Evolutionary conservation across 2,888 invertebrate genomes (phyloP), one percentile per base, ranked within the genome.

Genomic region (Molorchus minor): DNA sequence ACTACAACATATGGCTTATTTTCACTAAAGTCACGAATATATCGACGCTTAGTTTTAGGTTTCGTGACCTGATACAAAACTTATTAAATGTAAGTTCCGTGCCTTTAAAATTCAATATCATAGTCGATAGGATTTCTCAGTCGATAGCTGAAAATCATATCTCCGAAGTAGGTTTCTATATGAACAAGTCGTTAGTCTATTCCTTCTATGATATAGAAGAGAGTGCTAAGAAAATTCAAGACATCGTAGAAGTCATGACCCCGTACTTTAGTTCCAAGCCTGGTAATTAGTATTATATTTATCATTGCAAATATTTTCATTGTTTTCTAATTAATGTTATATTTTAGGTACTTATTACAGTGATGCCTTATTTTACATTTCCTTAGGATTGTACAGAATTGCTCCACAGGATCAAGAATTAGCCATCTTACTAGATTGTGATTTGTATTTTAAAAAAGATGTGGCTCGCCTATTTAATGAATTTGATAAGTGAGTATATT

Each of bases 281-380:
- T 41, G 85, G 85, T 77, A 82, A 82, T 0, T 82, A 19, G 16
- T 19, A 52, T 15, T 38, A 17, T 35, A 15, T 41, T 7, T 41
- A 12, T 4, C 10, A 13, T 19, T 44, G 17, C 46, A 16, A 21
- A 29, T n/a, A 41, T 13, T n/a, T 20, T 36, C 36, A 29, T 2
- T 35, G 13, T 44, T n/a, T n/a, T n/a, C n/a, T n/a, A n/a, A n/a
- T n/a, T n/a, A 33, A 16, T 2, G 29, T 30, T 82, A 64, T 83
- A 47, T 73, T 72, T 59, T 74, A 83, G 88, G 87, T 53, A 85
- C 88, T 2, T 92, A 93, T 74, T 93, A 92, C 76, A 89, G 89
- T 68, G 90, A 91, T 79, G 87, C 90, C 1, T 79, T 93, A 17
- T 93, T 93, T 80, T 93, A 90, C 76, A 77, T 93, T 20, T 92